phyloP scores from a whole-genome alignment of 2,113 vertebrate species.

The Toxotes jaculatrix region DNA sequence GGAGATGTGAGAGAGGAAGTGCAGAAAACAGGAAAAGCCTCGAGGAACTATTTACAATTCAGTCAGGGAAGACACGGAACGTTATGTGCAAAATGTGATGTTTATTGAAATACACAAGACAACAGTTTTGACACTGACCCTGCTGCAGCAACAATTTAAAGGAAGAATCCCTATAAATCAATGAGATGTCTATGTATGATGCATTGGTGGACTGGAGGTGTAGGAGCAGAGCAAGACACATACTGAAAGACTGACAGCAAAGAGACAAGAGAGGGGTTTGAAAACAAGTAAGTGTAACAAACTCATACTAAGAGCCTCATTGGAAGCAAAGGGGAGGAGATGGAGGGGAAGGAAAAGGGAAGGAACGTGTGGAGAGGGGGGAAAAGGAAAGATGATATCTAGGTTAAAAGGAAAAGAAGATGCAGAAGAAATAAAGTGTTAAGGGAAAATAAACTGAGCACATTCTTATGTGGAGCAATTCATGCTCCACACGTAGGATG shows the following conservation, averaged over 20 bases:
- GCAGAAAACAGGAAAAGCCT: not conserved
- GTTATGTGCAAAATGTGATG: not conserved
- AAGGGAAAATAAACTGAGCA: too few relatives aligned
- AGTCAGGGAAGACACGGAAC: slow-evolving; percentile 11
- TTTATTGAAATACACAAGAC: slow-evolving; percentile 29
- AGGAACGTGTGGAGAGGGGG: not conserved
- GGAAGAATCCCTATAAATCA: slow-evolving; percentile 9
- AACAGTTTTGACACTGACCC: slow-evolving; percentile 16
- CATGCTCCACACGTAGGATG: too few relatives aligned
- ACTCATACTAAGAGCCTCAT: not conserved
- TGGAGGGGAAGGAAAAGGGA: not conserved
- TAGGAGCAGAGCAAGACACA: not conserved
- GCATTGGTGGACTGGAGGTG: not conserved
- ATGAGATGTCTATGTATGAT: not conserved
- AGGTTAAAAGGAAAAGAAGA: not conserved
- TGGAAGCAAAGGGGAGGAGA: not conserved
- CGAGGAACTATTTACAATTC: slow-evolving; percentile 1
- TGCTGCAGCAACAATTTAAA: slow-evolving; percentile 11
- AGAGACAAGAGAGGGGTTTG: not conserved
- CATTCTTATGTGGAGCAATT: too few relatives aligned
- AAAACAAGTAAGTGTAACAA: not conserved
- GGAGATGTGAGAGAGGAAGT: not conserved
- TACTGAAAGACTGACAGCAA: not conserved
- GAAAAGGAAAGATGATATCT: not conserved
- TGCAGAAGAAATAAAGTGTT: not conserved